These are phyloP conservation scores for Limosa lapponica DNA, from an alignment of 2,797 vertebrate species.

Conservation along the genomic window DNA sequence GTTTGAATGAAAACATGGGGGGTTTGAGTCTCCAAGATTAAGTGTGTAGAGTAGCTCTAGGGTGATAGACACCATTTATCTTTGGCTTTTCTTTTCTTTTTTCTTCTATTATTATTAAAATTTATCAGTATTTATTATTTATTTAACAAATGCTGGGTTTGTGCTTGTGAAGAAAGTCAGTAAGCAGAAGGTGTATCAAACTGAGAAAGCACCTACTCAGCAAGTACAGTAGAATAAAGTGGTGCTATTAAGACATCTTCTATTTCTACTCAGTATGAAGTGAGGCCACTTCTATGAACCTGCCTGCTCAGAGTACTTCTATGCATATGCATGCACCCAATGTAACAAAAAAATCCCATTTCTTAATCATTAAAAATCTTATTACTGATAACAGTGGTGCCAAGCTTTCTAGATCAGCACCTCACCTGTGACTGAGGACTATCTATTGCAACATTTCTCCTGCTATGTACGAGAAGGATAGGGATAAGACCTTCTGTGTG, in stretches of 20 bases:
- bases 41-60: neutral
- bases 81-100: neutral
- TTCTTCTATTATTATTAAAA: neutral
- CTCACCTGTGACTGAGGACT: neutral
- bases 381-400: neutral
- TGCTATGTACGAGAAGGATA: rapidly evolving
- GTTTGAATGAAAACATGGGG: neutral
- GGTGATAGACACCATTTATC: rapidly evolving
- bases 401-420: neutral
- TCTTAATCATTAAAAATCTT: neutral
- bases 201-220: neutral
- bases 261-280: neutral
- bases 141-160: neutral
- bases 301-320: neutral
- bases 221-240: neutral
- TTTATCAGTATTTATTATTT: neutral
- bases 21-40: neutral
- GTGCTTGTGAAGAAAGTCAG: neutral
- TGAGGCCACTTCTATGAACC: neutral
- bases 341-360: neutral
- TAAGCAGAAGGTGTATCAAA: neutral
- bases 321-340: rapidly evolving
- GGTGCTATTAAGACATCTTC: neutral
- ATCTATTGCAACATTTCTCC: neutral
- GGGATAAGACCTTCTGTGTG: rapidly evolving